Percentiles rank a stretch among this genome's conserved stretches.
Conservation (phyloP, 2,888 invertebrate species). For the Eugnorisma glareosa region DNA sequence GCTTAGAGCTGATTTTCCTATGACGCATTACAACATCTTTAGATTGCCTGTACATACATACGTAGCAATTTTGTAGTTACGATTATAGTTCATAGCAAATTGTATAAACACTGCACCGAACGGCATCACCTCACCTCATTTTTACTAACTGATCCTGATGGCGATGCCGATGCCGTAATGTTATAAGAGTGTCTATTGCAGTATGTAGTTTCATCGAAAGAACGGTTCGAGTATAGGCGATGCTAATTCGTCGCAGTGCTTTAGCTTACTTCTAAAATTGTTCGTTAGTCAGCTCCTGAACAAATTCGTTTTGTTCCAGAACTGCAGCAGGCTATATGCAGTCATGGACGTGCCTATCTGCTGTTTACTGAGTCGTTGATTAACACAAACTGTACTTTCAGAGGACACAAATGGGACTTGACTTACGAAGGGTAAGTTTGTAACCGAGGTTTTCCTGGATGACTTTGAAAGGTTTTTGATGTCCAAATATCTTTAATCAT, state of each 20-base stretch:
- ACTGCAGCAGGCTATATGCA: constrained; percentile 90
- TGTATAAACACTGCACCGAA: not conserved
- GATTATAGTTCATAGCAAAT: not conserved
- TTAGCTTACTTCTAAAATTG: not conserved
- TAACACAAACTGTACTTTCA: constrained; percentile 88
- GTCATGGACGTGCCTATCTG: constrained; percentile 91
- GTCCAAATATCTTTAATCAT: not conserved
- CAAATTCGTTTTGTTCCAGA: constrained; percentile 72
- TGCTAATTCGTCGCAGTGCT: not conserved
- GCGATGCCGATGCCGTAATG: not conserved
- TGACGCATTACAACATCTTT: not conserved
- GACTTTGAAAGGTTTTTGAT: not conserved
- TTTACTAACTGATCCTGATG: not conserved
- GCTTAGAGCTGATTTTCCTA: not conserved
- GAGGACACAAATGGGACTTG: constrained; percentile 89
- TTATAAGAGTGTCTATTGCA: not conserved
- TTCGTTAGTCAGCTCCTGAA: not conserved
- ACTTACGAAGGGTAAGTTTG: constrained; percentile 84
- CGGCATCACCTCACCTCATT: not conserved
- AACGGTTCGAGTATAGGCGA: too few relatives aligned
- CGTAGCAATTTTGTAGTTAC: not conserved
- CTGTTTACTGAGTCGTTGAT: constrained; percentile 91
- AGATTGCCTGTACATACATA: not conserved
- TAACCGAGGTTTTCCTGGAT: not conserved
- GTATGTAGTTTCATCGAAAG: not conserved